Conservation (phyloP, 2,113 vertebrate species). For the Turdus rufiventris region DNA sequence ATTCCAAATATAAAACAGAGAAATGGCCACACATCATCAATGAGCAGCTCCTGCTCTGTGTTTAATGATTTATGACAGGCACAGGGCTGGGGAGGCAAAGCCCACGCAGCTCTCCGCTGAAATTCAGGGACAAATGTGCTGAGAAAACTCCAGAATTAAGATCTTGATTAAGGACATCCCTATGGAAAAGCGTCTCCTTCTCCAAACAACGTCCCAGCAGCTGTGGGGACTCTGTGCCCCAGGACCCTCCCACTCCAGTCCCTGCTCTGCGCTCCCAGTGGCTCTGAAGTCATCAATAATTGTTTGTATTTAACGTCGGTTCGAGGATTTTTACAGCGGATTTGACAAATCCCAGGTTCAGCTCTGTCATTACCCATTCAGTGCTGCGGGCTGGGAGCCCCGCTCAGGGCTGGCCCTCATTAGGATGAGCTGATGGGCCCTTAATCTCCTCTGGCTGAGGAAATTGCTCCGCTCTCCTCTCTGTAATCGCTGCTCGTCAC, state of each 20-base stretch:
- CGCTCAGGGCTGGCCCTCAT: background rate
- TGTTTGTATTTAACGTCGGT: background rate
- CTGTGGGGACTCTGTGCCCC: accelerated
- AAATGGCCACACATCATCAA: accelerated
- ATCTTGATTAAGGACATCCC: background rate
- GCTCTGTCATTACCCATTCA: background rate
- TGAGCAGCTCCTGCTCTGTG: background rate
- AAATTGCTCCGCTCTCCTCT: background rate
- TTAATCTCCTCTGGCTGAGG: background rate
- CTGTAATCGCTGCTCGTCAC: background rate
- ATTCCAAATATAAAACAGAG: no score
- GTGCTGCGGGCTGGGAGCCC: background rate
- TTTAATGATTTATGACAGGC: background rate
- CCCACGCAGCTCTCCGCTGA: background rate
- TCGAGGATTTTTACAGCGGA: background rate
- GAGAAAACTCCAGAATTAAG: background rate
- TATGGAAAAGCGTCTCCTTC: background rate
- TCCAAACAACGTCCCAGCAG: accelerated
- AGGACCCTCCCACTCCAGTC: accelerated
- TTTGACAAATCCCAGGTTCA: background rate
- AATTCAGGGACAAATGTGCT: background rate
- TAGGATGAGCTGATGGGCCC: background rate
- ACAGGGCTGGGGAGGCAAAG: background rate
- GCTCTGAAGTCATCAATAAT: background rate
- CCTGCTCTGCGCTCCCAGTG: background rate